Base-by-base conservation (phyloP, 2,888 invertebrate species). In the Drosophila infuscata region DNA sequence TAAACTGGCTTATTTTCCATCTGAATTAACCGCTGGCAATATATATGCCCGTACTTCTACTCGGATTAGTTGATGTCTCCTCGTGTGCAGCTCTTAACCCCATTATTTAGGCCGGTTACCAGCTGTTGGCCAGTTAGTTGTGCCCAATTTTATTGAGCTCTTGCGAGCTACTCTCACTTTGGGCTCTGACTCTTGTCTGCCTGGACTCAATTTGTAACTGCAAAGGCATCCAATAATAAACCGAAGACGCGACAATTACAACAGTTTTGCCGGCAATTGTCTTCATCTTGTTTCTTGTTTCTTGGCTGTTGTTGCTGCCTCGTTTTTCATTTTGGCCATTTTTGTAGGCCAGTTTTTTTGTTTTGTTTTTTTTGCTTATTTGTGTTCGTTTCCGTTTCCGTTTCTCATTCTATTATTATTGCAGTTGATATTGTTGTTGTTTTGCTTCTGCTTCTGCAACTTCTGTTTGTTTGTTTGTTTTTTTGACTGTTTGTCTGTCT, bases 311-410 rank as follows among this genome's bases (percentile, higher is more conserved):
- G 49, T 33, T 58, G 33, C 17, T 46, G 3, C 29, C 20, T 46
- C 60, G 41, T 64, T 80, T 60, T 51, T 71, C 63, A 67, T 71
- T 66, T 71, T 52, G 57, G 54, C 64, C 71, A 71, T 76, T 70
- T 81, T 81, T 69, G 63, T 70, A 70, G 79, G 74, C 79, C 82
- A 72, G 68, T 12, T 67, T 54, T 6, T 29, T 17, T 8, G 5
- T 8, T 0, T 17, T 56, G 25, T 56, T 8, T 30, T 8, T 30
- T n/a, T 30, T 30, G 38, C 25, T n/a, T 29, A 29, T 60, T 58
- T 57, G 56, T 67, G 62, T 41, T 41, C 36, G 35, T 56, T 56
- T 56, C 38, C 57, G 65, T 49, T 81, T 78, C 79, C 76, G 71
- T 41, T 79, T 78, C 76, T 60, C 43, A 56, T 60, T 67, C 60